Evolutionary conservation across 2,888 invertebrate species (phyloP).

Genomic region (Sisyra nigra): DNA sequence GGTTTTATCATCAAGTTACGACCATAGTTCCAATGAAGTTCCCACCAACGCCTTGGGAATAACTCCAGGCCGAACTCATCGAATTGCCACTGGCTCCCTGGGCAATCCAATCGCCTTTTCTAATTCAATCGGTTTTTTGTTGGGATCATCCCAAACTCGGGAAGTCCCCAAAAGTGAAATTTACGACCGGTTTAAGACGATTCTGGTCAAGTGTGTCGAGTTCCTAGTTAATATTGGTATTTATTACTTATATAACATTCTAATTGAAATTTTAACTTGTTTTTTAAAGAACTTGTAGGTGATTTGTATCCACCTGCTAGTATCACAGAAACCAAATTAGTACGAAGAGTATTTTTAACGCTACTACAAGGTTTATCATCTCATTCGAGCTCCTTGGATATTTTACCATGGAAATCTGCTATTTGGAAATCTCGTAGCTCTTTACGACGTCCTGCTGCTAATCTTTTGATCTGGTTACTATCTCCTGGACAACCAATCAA

Average conservation of each 20-base stretch:
- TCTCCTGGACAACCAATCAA: slow-evolving; percentile 28
- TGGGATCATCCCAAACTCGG: slow-evolving; percentile 1
- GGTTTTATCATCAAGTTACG: slow-evolving; percentile 9
- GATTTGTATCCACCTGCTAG: slow-evolving; percentile 12
- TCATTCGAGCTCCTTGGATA: background rate
- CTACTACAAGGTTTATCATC: slow-evolving; percentile 28
- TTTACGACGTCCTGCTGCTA: slow-evolving; percentile 26
- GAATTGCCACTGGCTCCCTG: slow-evolving; percentile 1
- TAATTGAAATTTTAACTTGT: background rate
- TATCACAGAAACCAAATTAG: slow-evolving; percentile 25
- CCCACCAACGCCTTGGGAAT: background rate
- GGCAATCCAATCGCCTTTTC: background rate
- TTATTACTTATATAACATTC: slow-evolving; percentile 11
- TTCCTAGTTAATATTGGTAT: slow-evolving; percentile 28
- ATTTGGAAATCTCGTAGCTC: slow-evolving; percentile 23
- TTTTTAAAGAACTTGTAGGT: slow-evolving; percentile 5
- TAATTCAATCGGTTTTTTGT: slow-evolving; percentile 1
- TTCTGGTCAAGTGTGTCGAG: slow-evolving; percentile 32
- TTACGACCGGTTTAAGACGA: slow-evolving; percentile 33
- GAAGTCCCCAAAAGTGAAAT: slow-evolving; percentile 26
- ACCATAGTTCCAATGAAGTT: slow-evolving; percentile 1
- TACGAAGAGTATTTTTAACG: slow-evolving; percentile 33
- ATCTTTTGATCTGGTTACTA: slow-evolving; percentile 29
- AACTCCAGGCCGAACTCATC: slow-evolving; percentile 7
- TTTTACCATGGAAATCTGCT: slow-evolving; percentile 5